Evolutionary conservation across 2,888 invertebrate genomes (phyloP).

Genomic region (Bimastos eiseni): DNA sequence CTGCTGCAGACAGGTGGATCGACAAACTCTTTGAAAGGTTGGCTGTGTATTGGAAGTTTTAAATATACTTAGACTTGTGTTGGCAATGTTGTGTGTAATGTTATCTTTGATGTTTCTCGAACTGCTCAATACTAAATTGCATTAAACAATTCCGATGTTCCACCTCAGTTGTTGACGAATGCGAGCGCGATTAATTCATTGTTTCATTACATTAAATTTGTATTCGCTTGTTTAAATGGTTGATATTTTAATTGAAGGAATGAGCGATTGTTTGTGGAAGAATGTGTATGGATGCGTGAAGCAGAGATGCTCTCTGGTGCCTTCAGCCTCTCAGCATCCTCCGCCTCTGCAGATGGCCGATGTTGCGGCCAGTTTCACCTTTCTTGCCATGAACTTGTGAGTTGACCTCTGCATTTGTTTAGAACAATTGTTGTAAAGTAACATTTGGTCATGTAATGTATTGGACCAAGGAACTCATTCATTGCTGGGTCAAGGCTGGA

Average conservation of each 20-base stretch:
- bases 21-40: not conserved
- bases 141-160: not conserved
- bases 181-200: not conserved
- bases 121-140: not conserved
- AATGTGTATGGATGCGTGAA: constrained; percentile 48
- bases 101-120: too few relatives aligned
- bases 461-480: too few relatives aligned
- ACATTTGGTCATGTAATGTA: not conserved
- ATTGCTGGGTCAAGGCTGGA: too few relatives aligned
- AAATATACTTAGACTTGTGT: too few relatives aligned
- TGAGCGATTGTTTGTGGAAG: constrained; percentile 47
- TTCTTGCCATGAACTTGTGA: constrained; percentile 48
- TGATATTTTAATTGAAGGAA: constrained; percentile 38
- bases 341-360: constrained; percentile 52
- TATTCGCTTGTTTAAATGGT: not conserved
- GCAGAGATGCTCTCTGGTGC: constrained; percentile 48
- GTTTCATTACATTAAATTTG: too few relatives aligned
- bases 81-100: too few relatives aligned
- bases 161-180: not conserved
- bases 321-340: constrained; percentile 38
- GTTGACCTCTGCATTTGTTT: constrained; percentile 27
- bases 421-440: too few relatives aligned
- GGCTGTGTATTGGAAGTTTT: not conserved
- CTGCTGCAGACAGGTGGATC: not conserved
- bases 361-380: constrained; percentile 51